Evolutionary conservation across 2,888 invertebrate species (phyloP).

Genomic region (Euclidia mi): DNA sequence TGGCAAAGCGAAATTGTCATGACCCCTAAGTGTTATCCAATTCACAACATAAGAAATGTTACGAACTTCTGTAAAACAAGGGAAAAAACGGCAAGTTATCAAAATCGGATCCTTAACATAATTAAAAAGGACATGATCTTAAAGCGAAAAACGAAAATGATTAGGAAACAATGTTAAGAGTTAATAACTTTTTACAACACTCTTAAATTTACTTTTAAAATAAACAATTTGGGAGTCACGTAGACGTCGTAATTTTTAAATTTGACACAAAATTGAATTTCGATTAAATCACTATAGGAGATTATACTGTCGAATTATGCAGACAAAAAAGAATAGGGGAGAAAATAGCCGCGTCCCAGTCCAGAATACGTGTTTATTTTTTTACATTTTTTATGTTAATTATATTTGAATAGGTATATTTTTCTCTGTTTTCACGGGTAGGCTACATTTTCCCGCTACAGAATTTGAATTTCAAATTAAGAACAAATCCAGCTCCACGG

Average conservation of each 20-base stretch:
- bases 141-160: conserved; percentile 22
- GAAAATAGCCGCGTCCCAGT: conserved; percentile 55
- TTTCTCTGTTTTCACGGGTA: conserved; percentile 75
- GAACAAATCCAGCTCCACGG: conserved; percentile 78
- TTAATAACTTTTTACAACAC: conserved; percentile 33
- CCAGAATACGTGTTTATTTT: conserved; percentile 74
- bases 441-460: conserved; percentile 77
- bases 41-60: no score
- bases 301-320: conserved; percentile 57
- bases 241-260: conserved; percentile 24
- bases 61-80: conserved; percentile 2
- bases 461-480: conserved; percentile 84
- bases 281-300: conserved; percentile 32
- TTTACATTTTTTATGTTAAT: conserved; percentile 78
- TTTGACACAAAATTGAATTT: conserved; percentile 25
- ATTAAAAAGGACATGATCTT: conserved; percentile 29
- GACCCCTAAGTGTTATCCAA: no score
- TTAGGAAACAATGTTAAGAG: conserved; percentile 30
- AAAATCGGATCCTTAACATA: conserved; percentile 10
- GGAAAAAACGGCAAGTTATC: background rate
- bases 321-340: conserved; percentile 54
- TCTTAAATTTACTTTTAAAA: conserved; percentile 17
- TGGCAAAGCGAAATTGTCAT: no score
- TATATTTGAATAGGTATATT: conserved; percentile 81
- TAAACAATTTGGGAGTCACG: conserved; percentile 33